Conservation (phyloP, 2,797 vertebrate species). For the Gallinago nigripennis region DNA sequence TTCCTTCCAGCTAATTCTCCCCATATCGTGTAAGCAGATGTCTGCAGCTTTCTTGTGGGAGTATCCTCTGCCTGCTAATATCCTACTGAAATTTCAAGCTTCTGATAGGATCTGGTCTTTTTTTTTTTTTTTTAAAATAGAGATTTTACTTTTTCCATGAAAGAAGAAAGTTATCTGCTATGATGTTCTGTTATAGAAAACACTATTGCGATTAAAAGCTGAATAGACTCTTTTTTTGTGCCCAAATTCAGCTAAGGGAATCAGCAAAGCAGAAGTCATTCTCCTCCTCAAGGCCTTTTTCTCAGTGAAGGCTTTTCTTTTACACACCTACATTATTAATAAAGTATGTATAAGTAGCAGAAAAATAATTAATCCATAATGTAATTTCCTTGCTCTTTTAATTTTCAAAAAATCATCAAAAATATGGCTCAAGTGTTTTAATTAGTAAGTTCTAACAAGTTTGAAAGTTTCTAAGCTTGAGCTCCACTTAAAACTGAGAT, state of each 20-base stretch:
- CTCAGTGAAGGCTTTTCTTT: background rate
- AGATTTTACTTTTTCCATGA: background rate
- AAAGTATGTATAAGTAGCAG: accelerated
- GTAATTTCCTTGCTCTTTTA: background rate
- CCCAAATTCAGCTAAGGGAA: background rate
- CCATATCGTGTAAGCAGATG: background rate
- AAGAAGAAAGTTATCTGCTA: background rate
- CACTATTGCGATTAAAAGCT: background rate
- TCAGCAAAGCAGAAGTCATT: background rate
- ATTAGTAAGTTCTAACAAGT: background rate
- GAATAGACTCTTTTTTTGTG: background rate
- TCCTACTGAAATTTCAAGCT: background rate
- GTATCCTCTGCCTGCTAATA: background rate
- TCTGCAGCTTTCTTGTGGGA: background rate
- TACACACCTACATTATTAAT: background rate
- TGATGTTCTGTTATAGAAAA: background rate
- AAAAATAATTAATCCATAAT: background rate
- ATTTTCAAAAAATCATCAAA: background rate
- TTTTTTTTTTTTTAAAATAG: background rate
- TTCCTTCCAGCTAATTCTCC: background rate
- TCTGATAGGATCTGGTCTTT: background rate
- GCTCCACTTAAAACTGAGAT: background rate
- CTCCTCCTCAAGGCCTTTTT: background rate
- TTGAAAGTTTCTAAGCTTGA: background rate
- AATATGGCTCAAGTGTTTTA: background rate